A percentile compares a stretch with the other conserved stretches of the same genome.
These are phyloP conservation scores for Tetramorium bicarinatum DNA, from an alignment of 2,888 invertebrate genomes.

Conservation along the genomic window DNA sequence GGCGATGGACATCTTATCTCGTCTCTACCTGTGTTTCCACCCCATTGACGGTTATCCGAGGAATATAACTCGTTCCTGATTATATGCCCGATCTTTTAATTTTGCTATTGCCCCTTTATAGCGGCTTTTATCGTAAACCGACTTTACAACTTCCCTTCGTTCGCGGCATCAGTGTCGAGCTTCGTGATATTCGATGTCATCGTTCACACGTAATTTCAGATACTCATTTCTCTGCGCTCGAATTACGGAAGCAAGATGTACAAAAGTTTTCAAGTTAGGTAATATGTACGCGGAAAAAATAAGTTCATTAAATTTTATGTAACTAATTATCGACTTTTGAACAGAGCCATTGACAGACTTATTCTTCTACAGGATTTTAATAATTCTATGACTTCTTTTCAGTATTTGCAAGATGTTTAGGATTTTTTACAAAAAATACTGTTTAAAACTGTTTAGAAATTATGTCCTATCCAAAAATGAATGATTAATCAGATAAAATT, in stretches of 20 bases:
- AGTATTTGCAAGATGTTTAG: no score
- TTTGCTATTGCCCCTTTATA: conserved; percentile 24
- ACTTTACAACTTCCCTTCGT: conserved; percentile 12
- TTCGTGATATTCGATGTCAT: conserved; percentile 12
- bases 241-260: neutral
- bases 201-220: neutral
- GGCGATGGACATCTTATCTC: neutral
- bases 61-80: neutral
- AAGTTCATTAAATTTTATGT: no score
- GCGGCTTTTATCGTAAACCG: conserved; percentile 23
- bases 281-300: no score
- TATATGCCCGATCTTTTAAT: conserved; percentile 25
- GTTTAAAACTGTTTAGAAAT: no score
- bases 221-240: neutral
- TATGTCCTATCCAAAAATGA: no score
- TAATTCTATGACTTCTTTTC: no score
- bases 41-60: neutral
- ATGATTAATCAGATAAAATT: no score
- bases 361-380: no score
- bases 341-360: no score
- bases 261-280: neutral
- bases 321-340: no score
- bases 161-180: neutral
- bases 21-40: neutral
- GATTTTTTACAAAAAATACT: no score